Evolutionary conservation across 2,888 invertebrate species (phyloP), one percentile per base, ranked within the genome.

Genomic region (Melinaea menophilus): DNA sequence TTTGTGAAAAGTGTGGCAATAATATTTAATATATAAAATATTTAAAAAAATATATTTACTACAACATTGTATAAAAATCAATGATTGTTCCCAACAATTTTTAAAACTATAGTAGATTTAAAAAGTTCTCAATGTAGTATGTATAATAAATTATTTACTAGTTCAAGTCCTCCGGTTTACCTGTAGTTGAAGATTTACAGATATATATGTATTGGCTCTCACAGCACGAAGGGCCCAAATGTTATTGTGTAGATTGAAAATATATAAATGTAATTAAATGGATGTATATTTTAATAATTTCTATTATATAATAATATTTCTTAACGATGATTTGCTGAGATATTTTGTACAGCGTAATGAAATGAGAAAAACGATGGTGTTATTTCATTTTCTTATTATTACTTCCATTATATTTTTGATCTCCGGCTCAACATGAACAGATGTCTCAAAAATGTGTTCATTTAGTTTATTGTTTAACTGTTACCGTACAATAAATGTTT

Each of bases 61-160:
- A 48, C 7, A 12, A 31, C 7, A 31, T 33, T 7, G 5, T n/a
- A 45, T 31, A 59, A 34, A 55, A 33, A 33, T 5, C 55, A 55
- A 59, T 59, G 59, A 54, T 54, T 41, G 59, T 59, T 54, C 34
- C 45, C 59, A 55, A 37, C 41, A 37, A 59, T 54, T 54, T 59
- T 31, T 5, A 59, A 41, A 34, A 48, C n/a, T 13, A 13, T 48
- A 4, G n/a, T 48, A 22, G 4, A 4, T 48, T n/a, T 12, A 48
- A 22, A 22, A 4, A 7, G 4, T 22, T 48, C 22, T 48, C 48
- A 48, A 4, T n/a, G 48, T 48, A 48, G 48, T 13, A 22, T 22
- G 12, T 48, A n/a, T 5, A 31, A 31, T 22, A 51, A 51, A 31
- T 51, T 31, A 31, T 51, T 9, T 31, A 51, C 51, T 51, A 51